Percentiles rank a stretch among this genome's conserved stretches.
phyloP scores from a whole-genome alignment of 2,888 invertebrate genomes.

The Spisula solida region DNA sequence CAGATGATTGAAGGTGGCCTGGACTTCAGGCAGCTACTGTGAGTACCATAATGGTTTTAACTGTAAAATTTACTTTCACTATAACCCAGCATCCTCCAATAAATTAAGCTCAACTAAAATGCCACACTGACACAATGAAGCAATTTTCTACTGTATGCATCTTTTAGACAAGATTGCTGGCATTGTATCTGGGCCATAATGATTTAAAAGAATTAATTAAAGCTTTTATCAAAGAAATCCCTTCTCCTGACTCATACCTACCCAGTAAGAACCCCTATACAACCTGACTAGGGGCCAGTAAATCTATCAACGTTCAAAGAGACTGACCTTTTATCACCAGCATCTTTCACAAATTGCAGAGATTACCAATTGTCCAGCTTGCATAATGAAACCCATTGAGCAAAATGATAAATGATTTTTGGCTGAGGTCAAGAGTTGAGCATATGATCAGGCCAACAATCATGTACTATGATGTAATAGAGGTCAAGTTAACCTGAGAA shows the following conservation, averaged over 20 bases:
- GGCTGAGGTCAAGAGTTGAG: conserved; percentile 41
- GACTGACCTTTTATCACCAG: conserved; percentile 29
- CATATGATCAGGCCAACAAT: neutral
- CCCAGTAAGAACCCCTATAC: neutral
- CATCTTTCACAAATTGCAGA: conserved; percentile 8
- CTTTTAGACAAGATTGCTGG: no score
- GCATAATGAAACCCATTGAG: conserved; percentile 37
- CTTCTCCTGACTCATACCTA: neutral
- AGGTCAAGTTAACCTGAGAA: neutral
- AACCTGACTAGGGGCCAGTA: conserved; percentile 15
- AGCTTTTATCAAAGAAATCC: no score
- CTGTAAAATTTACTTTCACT: no score
- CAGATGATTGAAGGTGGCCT: no score
- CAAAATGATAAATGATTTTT: conserved; percentile 37
- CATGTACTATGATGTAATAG: conserved; percentile 23
- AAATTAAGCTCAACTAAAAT: no score
- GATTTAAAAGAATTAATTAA: no score
- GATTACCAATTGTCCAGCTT: conserved; percentile 27
- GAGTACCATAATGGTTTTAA: no score
- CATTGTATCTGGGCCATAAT: no score
- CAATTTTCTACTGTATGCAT: no score
- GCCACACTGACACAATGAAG: no score
- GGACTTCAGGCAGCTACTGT: no score
- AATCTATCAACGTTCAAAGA: conserved; percentile 42
- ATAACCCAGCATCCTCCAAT: no score